Evolutionary conservation across 2,888 invertebrate genomes (phyloP).

Genomic region (Caenorhabditis sp.): DNA sequence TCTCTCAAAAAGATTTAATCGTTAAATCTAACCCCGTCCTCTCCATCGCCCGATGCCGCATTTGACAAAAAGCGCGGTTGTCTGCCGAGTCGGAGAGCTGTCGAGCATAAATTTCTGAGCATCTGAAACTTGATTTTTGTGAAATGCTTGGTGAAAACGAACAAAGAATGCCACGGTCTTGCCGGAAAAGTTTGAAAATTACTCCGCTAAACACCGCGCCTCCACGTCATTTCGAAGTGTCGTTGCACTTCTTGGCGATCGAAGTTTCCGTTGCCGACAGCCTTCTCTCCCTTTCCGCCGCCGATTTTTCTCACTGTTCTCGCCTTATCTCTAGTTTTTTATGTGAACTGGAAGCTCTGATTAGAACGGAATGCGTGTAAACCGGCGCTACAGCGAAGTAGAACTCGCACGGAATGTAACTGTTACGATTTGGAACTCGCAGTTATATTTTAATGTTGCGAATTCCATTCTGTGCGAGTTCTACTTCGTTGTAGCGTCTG

Average conservation of each 20-base stretch:
- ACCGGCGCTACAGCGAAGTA: no score
- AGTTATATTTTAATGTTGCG: no score
- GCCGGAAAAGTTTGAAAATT: constrained; percentile 2
- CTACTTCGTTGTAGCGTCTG: no score
- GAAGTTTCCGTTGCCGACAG: constrained; percentile 18
- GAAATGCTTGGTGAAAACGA: neutral
- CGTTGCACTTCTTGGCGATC: constrained; percentile 27
- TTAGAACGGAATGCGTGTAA: neutral
- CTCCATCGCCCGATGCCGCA: constrained; percentile 10
- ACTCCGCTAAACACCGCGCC: constrained; percentile 15
- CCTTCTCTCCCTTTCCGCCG: neutral
- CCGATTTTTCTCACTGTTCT: no score
- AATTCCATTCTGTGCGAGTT: no score
- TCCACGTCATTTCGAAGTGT: constrained; percentile 36
- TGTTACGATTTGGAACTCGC: no score
- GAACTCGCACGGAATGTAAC: no score
- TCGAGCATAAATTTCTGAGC: constrained; percentile 38
- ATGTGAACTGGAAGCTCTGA: neutral
- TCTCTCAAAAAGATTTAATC: neutral
- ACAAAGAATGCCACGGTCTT: no score
- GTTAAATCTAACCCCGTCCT: constrained; percentile 27
- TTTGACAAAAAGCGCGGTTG: constrained; percentile 25
- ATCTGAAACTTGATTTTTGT: constrained; percentile 15
- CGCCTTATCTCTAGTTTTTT: constrained; percentile 9
- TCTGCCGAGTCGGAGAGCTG: constrained; percentile 27